phyloP scores from a whole-genome alignment of 2,113 vertebrate genomes.

The Halcyon malimbica region DNA sequence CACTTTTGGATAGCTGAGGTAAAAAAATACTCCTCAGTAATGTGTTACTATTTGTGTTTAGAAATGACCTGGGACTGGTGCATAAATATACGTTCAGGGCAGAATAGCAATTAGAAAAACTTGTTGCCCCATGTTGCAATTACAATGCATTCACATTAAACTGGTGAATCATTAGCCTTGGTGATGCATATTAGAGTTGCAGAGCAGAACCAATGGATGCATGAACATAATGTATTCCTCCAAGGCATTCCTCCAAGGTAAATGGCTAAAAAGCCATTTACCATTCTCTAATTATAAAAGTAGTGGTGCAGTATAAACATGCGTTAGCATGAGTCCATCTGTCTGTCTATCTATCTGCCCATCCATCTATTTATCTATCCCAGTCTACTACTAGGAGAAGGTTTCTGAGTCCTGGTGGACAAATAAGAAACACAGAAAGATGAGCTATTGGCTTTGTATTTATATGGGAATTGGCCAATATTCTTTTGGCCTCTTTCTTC shows the following conservation, averaged over 20 bases:
- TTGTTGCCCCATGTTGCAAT: constrained; percentile 29
- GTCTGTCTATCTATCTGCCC: accelerated
- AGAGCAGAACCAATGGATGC: constrained; percentile 61
- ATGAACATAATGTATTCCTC: background rate
- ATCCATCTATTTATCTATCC: background rate
- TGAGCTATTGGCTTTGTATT: background rate
- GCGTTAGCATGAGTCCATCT: background rate
- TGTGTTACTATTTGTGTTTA: constrained; percentile 6
- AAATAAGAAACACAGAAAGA: background rate
- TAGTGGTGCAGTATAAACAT: background rate
- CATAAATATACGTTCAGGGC: background rate
- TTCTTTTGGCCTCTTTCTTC: background rate
- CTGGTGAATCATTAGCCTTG: constrained; percentile 77
- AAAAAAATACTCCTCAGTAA: background rate
- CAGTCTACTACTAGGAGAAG: background rate
- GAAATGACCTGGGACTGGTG: background rate
- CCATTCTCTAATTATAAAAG: background rate
- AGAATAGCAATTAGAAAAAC: background rate
- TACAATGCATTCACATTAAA: constrained; percentile 27
- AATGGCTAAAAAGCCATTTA: background rate
- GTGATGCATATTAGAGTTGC: background rate
- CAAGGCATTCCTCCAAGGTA: background rate
- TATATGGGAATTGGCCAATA: background rate
- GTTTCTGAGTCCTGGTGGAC: background rate
- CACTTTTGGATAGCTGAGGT: background rate